phyloP scores from a whole-genome alignment of 2,888 invertebrate genomes.

The Augiades crinisus region DNA sequence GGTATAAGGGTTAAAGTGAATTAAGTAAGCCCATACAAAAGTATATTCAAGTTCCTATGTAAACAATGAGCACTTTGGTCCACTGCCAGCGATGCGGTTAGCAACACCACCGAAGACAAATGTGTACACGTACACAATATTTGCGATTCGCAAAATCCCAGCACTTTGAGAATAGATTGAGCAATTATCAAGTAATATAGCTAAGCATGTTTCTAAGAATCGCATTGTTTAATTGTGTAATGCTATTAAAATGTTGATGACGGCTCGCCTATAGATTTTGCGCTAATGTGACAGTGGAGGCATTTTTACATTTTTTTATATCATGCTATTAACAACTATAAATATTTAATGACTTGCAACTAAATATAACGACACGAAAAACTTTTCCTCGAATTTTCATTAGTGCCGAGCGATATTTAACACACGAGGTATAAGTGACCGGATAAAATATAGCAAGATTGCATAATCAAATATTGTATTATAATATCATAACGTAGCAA shows the following conservation, averaged over 20 bases:
- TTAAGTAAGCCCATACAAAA: background rate
- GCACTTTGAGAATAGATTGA: constrained; percentile 10
- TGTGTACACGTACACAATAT: constrained; percentile 38
- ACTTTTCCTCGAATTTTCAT: background rate
- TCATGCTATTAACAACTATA: background rate
- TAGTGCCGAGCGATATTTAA: no score
- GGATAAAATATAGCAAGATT: no score
- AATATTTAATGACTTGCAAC: background rate
- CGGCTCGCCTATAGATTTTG: background rate
- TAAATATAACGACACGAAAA: background rate
- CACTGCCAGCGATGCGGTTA: constrained; percentile 46
- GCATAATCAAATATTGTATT: no score
- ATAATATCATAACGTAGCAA: no score
- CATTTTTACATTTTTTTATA: background rate
- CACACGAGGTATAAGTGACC: no score
- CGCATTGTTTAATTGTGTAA: background rate
- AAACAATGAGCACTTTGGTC: constrained; percentile 51
- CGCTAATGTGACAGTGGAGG: background rate
- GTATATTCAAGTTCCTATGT: constrained; percentile 31
- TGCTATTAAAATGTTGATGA: background rate
- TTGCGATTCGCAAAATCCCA: constrained; percentile 17
- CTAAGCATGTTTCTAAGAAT: background rate
- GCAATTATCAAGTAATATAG: constrained; percentile 1
- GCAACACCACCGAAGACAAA: constrained; percentile 48
- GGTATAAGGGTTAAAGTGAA: background rate